Percentiles rank a stretch among this genome's conserved stretches.
These are phyloP conservation scores for Ondatra zibethicus DNA, from an alignment of 2,113 vertebrate genomes.

Conservation along the genomic window DNA sequence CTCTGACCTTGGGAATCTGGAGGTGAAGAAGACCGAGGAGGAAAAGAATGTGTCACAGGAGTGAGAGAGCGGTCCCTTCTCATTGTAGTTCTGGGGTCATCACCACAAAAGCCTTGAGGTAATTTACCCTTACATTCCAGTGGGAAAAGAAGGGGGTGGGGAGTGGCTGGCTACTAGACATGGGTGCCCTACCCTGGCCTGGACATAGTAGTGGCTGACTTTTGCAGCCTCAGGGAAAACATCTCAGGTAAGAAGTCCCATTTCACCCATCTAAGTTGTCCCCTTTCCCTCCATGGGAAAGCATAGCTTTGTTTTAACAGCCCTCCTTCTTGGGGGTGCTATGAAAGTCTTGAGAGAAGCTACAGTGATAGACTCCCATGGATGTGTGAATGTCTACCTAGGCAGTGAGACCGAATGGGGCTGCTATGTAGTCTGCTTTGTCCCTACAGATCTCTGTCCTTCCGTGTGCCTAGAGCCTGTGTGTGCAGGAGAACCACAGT, in stretches of 20 bases:
- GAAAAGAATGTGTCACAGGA: background rate
- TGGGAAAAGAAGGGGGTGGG: background rate
- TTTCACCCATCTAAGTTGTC: background rate
- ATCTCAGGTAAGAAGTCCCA: background rate
- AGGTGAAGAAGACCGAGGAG: background rate
- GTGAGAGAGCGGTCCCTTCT: background rate
- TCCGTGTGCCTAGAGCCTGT: fast-evolving
- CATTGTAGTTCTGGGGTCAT: background rate
- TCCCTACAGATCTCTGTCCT: background rate
- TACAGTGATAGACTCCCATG: fast-evolving
- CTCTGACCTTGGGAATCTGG: background rate
- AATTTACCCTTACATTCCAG: background rate
- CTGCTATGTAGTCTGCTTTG: background rate
- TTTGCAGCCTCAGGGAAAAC: background rate
- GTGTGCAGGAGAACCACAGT: fast-evolving
- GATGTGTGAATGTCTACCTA: background rate
- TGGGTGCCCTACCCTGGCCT: too few relatives aligned
- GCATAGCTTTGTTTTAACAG: background rate
- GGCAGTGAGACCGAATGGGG: background rate
- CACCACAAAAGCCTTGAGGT: background rate
- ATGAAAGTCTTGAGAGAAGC: background rate
- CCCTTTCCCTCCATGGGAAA: background rate
- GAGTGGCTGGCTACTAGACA: background rate
- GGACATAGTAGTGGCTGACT: background rate
- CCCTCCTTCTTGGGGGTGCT: background rate